phyloP scores from a whole-genome alignment of 2,797 vertebrate genomes.

The Sternarchorhynchus goeldii region DNA sequence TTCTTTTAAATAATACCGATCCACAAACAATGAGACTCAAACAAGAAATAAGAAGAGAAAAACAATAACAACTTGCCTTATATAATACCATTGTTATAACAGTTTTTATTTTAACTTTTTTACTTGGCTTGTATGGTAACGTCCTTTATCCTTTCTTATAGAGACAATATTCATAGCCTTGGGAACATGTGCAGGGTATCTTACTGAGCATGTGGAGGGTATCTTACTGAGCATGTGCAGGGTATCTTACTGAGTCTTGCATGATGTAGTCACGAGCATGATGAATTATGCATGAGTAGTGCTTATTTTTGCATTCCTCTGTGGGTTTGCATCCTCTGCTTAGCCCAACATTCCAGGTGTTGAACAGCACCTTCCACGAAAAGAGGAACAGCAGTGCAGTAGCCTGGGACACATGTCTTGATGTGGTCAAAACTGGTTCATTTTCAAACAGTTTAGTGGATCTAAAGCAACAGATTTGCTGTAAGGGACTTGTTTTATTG shows the following conservation, averaged over 20 bases:
- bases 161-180: conserved; percentile 48
- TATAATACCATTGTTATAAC: too few species aligned
- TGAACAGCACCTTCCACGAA: not conserved
- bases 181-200: conserved; percentile 47
- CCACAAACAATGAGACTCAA: not conserved
- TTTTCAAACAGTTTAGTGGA: conserved; percentile 20
- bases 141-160: conserved; percentile 39
- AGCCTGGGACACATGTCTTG: not conserved
- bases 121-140: conserved; percentile 14
- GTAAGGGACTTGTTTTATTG: conserved; percentile 14
- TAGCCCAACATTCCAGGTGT: conserved; percentile 21
- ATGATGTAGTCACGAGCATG: conserved; percentile 53
- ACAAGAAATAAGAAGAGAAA: not conserved
- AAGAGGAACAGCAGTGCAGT: not conserved
- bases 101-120: too few species aligned
- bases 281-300: conserved; percentile 57
- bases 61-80: not conserved
- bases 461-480: conserved; percentile 34
- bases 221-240: conserved; percentile 45
- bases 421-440: conserved; percentile 34
- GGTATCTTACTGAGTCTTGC: conserved; percentile 47
- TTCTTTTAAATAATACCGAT: too few species aligned
- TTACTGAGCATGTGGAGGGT: conserved; percentile 44
- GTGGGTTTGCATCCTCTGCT: conserved; percentile 9
- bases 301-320: conserved; percentile 23